A percentile compares a stretch with the other conserved stretches of the same genome.
Conservation (phyloP, 2,888 invertebrate genomes). For the Papilio elwesi region DNA sequence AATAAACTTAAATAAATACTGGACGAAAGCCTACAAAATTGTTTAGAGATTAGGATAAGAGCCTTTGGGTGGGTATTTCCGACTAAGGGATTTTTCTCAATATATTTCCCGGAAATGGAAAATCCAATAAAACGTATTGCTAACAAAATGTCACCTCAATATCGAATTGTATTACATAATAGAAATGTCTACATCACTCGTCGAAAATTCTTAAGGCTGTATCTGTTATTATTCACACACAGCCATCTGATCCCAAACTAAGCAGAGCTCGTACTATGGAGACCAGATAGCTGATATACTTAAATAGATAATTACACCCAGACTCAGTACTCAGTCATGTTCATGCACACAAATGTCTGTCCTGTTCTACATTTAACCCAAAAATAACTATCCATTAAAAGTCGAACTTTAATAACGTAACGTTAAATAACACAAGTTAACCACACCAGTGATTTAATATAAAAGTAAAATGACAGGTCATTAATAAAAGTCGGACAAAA, state of each 20-base stretch:
- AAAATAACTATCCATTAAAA: neutral
- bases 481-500: constrained; percentile 5
- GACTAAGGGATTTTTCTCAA: constrained; percentile 17
- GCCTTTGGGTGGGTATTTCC: constrained; percentile 16
- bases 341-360: no score
- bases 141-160: constrained; percentile 27
- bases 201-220: neutral
- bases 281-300: no score
- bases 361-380: no score
- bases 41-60: constrained; percentile 22
- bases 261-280: no score
- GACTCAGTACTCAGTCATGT: no score
- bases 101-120: constrained; percentile 11
- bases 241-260: no score
- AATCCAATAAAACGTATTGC: constrained; percentile 30
- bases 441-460: neutral
- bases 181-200: constrained; percentile 9
- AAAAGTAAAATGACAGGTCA: constrained; percentile 8
- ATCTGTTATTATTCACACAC: no score
- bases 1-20: neutral
- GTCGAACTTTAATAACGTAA: neutral
- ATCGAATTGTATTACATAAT: constrained; percentile 9
- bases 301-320: no score
- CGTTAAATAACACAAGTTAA: no score
- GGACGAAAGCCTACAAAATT: constrained; percentile 18